phyloP scores from a whole-genome alignment of 1,140 invertebrate species.

The Gryllus bimaculatus region DNA sequence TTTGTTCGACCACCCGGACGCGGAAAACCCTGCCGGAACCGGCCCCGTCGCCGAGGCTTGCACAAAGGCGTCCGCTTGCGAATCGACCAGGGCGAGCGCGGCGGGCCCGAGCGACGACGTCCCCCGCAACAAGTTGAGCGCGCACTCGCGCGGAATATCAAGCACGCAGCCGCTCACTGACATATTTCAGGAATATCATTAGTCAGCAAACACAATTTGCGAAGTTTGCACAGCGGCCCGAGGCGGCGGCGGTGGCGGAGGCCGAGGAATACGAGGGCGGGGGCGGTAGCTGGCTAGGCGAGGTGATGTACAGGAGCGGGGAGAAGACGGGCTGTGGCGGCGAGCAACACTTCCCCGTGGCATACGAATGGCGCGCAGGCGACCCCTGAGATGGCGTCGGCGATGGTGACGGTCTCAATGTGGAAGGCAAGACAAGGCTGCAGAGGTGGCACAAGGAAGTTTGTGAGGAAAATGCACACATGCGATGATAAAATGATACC shows the following conservation, averaged over 20 bases:
- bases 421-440: no score
- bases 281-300: no score
- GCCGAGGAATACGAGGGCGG: background rate
- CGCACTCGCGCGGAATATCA: background rate
- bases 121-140: background rate
- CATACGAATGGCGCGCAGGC: background rate
- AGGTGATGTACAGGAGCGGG: background rate
- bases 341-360: background rate
- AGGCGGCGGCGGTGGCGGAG: background rate
- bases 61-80: no score
- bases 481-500: no score
- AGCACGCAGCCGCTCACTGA: background rate
- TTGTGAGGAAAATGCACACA: no score
- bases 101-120: background rate
- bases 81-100: no score
- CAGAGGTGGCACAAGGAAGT: no score
- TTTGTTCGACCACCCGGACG: no score
- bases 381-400: no score
- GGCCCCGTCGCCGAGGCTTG: no score
- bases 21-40: no score
- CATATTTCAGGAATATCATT: conserved; percentile 1
- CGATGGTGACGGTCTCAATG: no score
- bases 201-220: conserved; percentile 1
- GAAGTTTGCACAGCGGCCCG: background rate
- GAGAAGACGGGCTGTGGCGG: background rate